Percentiles rank a stretch among this genome's conserved stretches.
Evolutionary conservation across 2,113 vertebrate genomes (phyloP).

Genomic region (Thermophis baileyi): DNA sequence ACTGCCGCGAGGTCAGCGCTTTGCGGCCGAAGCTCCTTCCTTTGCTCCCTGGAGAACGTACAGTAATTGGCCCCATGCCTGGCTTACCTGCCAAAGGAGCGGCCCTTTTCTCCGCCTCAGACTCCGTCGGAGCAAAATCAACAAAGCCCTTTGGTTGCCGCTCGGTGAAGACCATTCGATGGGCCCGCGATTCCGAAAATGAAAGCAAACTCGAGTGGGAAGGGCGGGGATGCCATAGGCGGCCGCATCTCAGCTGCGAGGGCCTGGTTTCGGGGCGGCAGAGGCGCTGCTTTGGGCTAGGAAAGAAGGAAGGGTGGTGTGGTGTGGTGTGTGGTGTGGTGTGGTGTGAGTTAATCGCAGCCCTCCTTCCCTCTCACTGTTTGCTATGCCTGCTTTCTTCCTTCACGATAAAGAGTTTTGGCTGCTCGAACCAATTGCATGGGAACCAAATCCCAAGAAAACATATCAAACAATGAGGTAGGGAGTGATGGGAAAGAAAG

Average conservation of each 20-base stretch:
- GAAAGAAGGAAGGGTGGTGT: background rate
- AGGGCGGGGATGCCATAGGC: background rate
- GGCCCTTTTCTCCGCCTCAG: background rate
- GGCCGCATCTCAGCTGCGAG: background rate
- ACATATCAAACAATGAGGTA: no score
- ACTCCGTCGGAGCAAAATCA: background rate
- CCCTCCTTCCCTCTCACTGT: background rate
- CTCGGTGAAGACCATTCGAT: background rate
- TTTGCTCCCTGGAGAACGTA: background rate
- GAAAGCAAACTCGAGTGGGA: background rate
- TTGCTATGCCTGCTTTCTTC: background rate
- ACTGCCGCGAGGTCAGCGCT: background rate
- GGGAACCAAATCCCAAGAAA: no score
- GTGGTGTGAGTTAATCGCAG: background rate
- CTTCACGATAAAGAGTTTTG: background rate
- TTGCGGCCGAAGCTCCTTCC: background rate
- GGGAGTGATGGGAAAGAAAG: no score
- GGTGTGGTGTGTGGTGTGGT: background rate
- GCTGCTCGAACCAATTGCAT: background rate
- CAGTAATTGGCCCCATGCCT: background rate
- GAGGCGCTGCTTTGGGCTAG: background rate
- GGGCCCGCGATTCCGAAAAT: background rate
- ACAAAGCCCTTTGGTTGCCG: no score
- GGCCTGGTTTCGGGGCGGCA: accelerated
- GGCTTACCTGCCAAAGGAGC: background rate